phyloP scores from a whole-genome alignment of 2,113 vertebrate species.

The Centrocercus urophasianus region DNA sequence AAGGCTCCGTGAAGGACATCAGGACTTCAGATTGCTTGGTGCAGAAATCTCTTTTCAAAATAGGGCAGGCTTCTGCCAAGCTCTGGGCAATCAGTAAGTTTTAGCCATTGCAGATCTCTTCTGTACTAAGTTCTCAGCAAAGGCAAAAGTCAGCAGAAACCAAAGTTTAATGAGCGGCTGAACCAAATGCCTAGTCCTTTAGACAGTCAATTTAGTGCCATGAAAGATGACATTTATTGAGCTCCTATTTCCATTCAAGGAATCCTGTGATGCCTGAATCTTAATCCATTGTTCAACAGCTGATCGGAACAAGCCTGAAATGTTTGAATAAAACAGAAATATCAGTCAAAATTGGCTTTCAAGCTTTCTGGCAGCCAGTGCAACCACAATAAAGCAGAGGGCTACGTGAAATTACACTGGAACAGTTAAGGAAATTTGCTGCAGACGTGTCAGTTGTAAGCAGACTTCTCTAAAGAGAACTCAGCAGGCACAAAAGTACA shows the following conservation, averaged over 20 bases:
- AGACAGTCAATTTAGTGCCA: slow-evolving; percentile 26
- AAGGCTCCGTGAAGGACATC: slow-evolving; percentile 27
- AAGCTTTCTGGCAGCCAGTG: not conserved
- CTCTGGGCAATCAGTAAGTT: not conserved
- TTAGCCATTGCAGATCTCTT: not conserved
- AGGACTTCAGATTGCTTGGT: not conserved
- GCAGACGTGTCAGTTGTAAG: not conserved
- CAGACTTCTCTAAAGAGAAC: not conserved
- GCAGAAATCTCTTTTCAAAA: slow-evolving; percentile 5
- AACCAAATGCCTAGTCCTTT: slow-evolving; percentile 28
- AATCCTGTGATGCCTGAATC: slow-evolving; percentile 20
- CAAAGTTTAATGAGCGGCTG: slow-evolving; percentile 21
- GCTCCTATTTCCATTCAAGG: slow-evolving; percentile 13
- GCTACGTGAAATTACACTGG: not conserved
- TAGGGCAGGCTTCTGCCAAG: slow-evolving; percentile 6
- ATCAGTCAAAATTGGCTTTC: slow-evolving; percentile 25
- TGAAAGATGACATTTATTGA: slow-evolving; percentile 21
- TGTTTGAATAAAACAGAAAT: slow-evolving; percentile 42
- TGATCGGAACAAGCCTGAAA: slow-evolving; percentile 26
- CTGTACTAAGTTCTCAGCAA: not conserved
- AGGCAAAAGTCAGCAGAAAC: slow-evolving; percentile 22
- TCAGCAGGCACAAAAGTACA: not conserved
- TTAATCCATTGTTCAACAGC: slow-evolving; percentile 27
- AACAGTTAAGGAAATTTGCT: not conserved
- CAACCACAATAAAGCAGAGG: slow-evolving; percentile 17